phyloP scores from a whole-genome alignment of 2,113 vertebrate genomes.

The Chloebia gouldiae region DNA sequence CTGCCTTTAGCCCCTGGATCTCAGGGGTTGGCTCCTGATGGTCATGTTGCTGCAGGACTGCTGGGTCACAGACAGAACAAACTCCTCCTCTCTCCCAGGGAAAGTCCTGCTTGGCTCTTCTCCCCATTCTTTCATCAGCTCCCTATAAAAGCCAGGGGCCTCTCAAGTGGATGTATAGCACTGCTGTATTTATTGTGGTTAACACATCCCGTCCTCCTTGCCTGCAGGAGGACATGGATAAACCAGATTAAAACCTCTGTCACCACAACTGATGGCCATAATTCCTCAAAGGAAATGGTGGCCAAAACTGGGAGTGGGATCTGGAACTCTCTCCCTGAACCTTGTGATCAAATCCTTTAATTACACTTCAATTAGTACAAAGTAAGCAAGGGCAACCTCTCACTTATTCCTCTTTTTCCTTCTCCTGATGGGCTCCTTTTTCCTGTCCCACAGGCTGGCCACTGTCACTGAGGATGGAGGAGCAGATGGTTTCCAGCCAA shows the following conservation, averaged over 20 bases:
- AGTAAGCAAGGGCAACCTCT: neutral
- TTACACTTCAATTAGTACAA: neutral
- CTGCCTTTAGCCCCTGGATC: slow-evolving; percentile 63
- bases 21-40: slow-evolving; percentile 66
- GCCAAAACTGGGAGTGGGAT: neutral
- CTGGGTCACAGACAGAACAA: slow-evolving; percentile 64
- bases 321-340: neutral
- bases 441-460: neutral
- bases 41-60: slow-evolving; percentile 74
- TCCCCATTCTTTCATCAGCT: neutral
- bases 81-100: slow-evolving; percentile 64
- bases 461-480: neutral
- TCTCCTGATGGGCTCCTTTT: neutral
- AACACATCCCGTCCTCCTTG: accelerated
- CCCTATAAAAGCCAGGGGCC: neutral
- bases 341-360: neutral
- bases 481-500: slow-evolving; percentile 20
- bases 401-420: neutral
- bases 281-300: neutral
- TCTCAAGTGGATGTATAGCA: neutral
- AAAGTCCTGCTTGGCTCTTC: neutral
- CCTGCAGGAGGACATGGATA: accelerated
- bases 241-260: neutral
- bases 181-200: neutral
- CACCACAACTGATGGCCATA: neutral